Evolutionary conservation across 2,888 invertebrate genomes (phyloP), one percentile per base, ranked within the genome.

Genomic region (Anorthoa munda): DNA sequence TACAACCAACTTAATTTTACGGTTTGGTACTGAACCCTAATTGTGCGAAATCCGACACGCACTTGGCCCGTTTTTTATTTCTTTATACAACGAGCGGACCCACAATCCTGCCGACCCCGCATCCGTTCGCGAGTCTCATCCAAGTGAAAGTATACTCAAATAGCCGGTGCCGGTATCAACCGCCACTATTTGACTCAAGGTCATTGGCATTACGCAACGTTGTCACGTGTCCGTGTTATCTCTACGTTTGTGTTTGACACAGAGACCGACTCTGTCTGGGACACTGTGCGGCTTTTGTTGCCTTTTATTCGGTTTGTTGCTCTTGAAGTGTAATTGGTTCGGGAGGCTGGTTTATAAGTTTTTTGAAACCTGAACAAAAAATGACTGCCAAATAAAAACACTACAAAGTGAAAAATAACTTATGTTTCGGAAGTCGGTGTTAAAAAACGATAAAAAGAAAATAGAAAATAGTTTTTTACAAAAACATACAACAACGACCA

Each of bases 141-240:
- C 50, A 50, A 76, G 76, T 72, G 86, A 85, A 85, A 85, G 83
- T 79, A 65, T 48, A 53, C 59, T 26, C 46, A 66, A 51, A 59
- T 18, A 61, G 45, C 58, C 53, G 79, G 46, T 66, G 45, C 58
- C 56, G 79, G 46, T 66, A 76, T 61, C 50, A 77, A 18, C 31
- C 58, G 78, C 39, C 63, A 53, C 50, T 23, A 23, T 74, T 51
- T 53, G 53, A 50, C 59, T 70, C 64, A 84, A 86, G 83, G 83
- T 80, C 81, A 73, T 23, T 60, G 74, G 55, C 68, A 75, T 75
- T 71, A 69, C 68, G 70, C 75, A 72, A 75, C 48, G 45, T 18
- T 18, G 23, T 55, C 66, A 66, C 18, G 60, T 66, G 65, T 59
- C 4, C 18, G 13, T 66, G 55, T 79, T 79, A 80, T 73, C 73